Conservation (phyloP, 2,888 invertebrate genomes). For the Hydropsyche betteni region DNA sequence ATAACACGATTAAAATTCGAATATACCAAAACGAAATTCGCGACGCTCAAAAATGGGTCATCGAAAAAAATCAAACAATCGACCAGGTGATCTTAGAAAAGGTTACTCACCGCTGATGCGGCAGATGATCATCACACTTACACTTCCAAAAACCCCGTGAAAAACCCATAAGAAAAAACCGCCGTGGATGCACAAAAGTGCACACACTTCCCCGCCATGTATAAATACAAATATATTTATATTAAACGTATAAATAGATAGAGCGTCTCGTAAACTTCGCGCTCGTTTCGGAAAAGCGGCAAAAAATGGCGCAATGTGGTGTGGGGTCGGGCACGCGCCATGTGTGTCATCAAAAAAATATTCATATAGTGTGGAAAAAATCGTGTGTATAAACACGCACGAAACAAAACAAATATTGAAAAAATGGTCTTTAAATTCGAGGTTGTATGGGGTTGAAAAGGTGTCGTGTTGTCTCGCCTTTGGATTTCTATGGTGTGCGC, state of each 20-base stretch:
- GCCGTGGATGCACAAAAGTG: too few relatives aligned
- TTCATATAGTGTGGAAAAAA: slow-evolving; percentile 14
- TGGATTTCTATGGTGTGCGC: background rate
- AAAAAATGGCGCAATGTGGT: slow-evolving; percentile 52
- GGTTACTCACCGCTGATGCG: slow-evolving; percentile 20
- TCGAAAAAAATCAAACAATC: background rate
- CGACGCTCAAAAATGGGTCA: background rate
- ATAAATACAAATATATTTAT: too few relatives aligned
- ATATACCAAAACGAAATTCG: too few relatives aligned
- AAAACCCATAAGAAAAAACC: background rate
- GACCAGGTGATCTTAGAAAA: slow-evolving; percentile 16
- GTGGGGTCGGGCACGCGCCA: slow-evolving; percentile 48
- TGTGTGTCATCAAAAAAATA: slow-evolving; percentile 44
- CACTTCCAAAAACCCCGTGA: background rate
- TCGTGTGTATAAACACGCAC: background rate
- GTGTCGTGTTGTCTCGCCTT: too few relatives aligned
- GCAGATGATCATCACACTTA: slow-evolving; percentile 10
- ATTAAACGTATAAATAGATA: too few relatives aligned
- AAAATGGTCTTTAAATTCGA: background rate
- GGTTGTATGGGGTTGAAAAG: background rate
- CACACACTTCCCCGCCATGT: too few relatives aligned
- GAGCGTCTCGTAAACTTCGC: slow-evolving; percentile 27
- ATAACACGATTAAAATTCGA: too few relatives aligned
- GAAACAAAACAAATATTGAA: slow-evolving; percentile 8
- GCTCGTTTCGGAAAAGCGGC: slow-evolving; percentile 43